phyloP scores from a whole-genome alignment of 1,140 invertebrate genomes.

The Ladona fulva region DNA sequence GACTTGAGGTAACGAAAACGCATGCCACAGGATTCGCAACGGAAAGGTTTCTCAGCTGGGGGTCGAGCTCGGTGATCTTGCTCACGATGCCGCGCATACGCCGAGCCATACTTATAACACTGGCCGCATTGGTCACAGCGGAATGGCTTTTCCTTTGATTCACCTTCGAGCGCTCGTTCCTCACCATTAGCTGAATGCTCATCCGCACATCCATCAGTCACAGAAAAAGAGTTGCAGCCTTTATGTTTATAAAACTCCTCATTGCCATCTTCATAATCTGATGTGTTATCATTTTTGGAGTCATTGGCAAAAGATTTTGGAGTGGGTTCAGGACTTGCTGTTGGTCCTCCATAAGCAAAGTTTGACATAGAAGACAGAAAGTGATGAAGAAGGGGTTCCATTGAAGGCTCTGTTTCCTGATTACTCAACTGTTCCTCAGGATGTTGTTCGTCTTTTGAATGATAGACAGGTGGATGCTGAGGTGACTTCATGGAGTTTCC shows the following conservation, averaged over 20 bases:
- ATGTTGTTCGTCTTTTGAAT: too few relatives aligned
- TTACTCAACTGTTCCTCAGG: background rate
- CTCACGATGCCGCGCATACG: conserved; percentile 78
- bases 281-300: background rate
- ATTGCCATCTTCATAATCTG: background rate
- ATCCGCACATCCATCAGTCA: too few relatives aligned
- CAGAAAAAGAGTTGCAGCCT: too few relatives aligned
- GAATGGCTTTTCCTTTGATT: conserved; percentile 64
- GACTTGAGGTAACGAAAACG: conserved; percentile 80
- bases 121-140: conserved; percentile 85
- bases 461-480: too few relatives aligned
- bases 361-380: background rate
- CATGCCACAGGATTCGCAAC: conserved; percentile 82
- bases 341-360: background rate
- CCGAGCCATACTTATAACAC: conserved; percentile 77
- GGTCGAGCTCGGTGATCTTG: conserved; percentile 76
- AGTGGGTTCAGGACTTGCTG: background rate
- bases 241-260: too few relatives aligned
- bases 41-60: conserved; percentile 79
- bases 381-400: background rate
- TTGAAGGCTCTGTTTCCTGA: background rate
- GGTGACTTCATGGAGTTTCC: too few relatives aligned
- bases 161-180: background rate
- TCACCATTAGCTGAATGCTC: background rate
- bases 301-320: too few relatives aligned